A percentile compares a stretch with the other conserved stretches of the same genome.
These are phyloP conservation scores for Calameuta filiformis DNA, from an alignment of 2,888 invertebrate species.

Conservation along the genomic window DNA sequence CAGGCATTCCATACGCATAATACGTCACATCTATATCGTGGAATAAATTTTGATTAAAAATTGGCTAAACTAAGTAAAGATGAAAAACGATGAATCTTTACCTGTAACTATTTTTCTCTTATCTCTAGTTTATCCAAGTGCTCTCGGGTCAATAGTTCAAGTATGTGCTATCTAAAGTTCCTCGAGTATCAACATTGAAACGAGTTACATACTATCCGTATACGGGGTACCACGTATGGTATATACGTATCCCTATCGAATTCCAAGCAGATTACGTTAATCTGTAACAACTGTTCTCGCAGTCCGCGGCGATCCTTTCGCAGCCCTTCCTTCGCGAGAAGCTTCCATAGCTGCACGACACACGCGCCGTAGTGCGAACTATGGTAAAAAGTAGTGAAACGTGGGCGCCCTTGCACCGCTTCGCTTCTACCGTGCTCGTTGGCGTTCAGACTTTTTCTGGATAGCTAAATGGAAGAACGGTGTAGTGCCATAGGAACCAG, in stretches of 20 bases:
- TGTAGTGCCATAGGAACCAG: slow-evolving; percentile 46
- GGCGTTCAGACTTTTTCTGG: slow-evolving; percentile 39
- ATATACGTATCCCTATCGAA: slow-evolving; percentile 27
- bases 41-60: neutral
- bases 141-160: slow-evolving; percentile 7
- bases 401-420: neutral
- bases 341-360: neutral
- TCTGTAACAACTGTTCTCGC: slow-evolving; percentile 40
- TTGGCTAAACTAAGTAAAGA: neutral
- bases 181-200: slow-evolving; percentile 33
- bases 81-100: neutral
- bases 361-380: neutral
- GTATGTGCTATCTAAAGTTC: slow-evolving; percentile 40
- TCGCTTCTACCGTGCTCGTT: neutral
- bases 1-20: neutral
- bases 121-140: neutral
- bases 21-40: neutral
- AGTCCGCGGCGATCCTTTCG: slow-evolving; percentile 19
- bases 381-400: neutral
- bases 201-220: slow-evolving; percentile 30
- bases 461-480: slow-evolving; percentile 63
- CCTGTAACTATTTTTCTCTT: neutral
- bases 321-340: neutral
- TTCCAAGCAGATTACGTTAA: slow-evolving; percentile 42
- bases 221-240: slow-evolving; percentile 25